Base-by-base conservation (phyloP, 2,113 vertebrate species). In the Machaerirhynchus nigripectus region DNA sequence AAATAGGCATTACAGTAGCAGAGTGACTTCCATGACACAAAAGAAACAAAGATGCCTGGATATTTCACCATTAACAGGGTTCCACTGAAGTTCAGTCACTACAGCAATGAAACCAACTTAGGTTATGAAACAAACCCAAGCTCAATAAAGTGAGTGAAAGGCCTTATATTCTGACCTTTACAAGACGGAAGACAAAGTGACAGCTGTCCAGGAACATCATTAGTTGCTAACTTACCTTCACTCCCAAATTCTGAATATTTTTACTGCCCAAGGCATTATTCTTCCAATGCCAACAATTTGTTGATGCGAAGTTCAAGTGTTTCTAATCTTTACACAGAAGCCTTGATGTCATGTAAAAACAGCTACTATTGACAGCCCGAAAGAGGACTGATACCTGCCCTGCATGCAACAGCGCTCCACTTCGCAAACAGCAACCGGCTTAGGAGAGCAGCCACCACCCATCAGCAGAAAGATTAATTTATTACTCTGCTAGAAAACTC, bases 361-460 rank as follows among this genome's bases (percentile, higher is more conserved):
- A 69, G 10, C 22, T 79, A 68, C 39, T 64, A 22, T 6, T 27
- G 39, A 67, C 30, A 68, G 44, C 16, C 17, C 2, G 0, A 47
- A 56, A 86, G n/a, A 49, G 37, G 24, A 19, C 26, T 71, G n/a
- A 76, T 56, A 71, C n/a, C 47, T 59, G 47, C 21, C 39, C 74
- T 50, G 21, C 20, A 2, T 13, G 49, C 46, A 87, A 26, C 12
- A 73, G 40, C 13, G 50, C 0, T 20, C 33, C 42, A 30, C 40
- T 42, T 16, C 2, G 5, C 28, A 46, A 76, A 79, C 6, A 55
- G 17, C 1, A 2, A 44, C 15, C 2, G 0, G 10, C 31, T 79
- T n/a, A 35, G 31, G 46, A 87, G 23, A 75, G 57, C 23, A 49
- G 19, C 31, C 31, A 70, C 15, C 12, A 60, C 15, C 19, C 24